A percentile compares a stretch with the other conserved stretches of the same genome.
These are phyloP conservation scores for Perithous albicinctus DNA, from an alignment of 2,888 invertebrate species.

Conservation along the genomic window DNA sequence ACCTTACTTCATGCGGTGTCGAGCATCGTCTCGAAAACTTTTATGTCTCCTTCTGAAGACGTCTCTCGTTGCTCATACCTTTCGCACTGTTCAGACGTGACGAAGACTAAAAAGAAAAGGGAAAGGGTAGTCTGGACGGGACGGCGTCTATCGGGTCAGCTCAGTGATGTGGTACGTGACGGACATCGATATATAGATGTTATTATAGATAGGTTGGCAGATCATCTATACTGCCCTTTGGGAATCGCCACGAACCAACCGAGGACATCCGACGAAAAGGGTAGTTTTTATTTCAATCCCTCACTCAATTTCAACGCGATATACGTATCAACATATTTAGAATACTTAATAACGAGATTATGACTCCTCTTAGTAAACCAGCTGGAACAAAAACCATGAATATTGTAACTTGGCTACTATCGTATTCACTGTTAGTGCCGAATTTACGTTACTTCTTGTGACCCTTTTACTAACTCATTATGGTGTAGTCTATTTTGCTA, in stretches of 20 bases:
- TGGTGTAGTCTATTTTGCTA: conserved; percentile 11
- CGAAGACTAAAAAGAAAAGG: conserved; percentile 40
- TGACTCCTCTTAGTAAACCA: neutral
- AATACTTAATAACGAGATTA: conserved; percentile 27
- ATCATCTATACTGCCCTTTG: neutral
- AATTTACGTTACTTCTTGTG: neutral
- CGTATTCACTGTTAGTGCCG: neutral
- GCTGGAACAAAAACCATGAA: neutral
- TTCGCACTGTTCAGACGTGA: conserved; percentile 17
- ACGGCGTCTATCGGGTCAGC: conserved; percentile 74
- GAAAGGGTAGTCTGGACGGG: conserved; percentile 29
- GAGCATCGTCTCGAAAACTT: conserved; percentile 42
- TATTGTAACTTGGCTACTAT: conserved; percentile 13
- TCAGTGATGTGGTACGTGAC: conserved; percentile 72
- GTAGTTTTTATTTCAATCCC: conserved; percentile 32
- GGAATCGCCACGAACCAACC: conserved; percentile 60
- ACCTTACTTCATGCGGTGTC: conserved; percentile 3
- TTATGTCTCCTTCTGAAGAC: conserved; percentile 18
- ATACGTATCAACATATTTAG: neutral
- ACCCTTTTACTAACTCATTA: neutral
- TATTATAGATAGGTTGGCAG: neutral
- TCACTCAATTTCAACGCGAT: neutral
- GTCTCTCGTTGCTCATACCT: neutral
- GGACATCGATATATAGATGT: conserved; percentile 62
- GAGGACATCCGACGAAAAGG: neutral